Conservation (phyloP, 2,888 invertebrate genomes). For the Protodeltote pygarga region DNA sequence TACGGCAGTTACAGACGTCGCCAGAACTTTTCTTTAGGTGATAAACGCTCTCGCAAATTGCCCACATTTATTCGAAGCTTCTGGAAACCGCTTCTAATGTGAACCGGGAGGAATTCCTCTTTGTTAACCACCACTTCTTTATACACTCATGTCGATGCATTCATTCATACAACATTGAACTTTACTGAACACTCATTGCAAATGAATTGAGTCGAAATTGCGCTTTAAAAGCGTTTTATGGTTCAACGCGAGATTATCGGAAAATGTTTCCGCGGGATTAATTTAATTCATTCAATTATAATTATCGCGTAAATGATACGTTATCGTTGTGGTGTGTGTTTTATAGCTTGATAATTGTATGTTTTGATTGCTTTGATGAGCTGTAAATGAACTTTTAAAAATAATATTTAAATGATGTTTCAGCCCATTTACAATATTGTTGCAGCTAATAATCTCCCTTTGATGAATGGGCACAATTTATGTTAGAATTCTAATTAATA, state of each 20-base stretch:
- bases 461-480: too few species aligned
- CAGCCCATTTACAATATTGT: too few species aligned
- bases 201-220: conserved; percentile 67
- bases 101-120: conserved; percentile 67
- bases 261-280: conserved; percentile 61
- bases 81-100: conserved; percentile 76
- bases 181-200: conserved; percentile 62
- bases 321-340: conserved; percentile 46
- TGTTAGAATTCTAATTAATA: too few species aligned
- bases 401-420: neutral
- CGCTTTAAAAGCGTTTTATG: conserved; percentile 68
- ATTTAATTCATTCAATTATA: conserved; percentile 67
- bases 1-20: conserved; percentile 79
- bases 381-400: neutral
- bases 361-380: conserved; percentile 12
- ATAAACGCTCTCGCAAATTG: conserved; percentile 84
- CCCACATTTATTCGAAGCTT: conserved; percentile 79
- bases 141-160: conserved; percentile 57
- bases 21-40: conserved; percentile 84
- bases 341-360: conserved; percentile 35
- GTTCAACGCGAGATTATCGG: conserved; percentile 66
- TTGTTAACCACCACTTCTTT: conserved; percentile 55
- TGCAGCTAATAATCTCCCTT: too few species aligned
- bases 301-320: conserved; percentile 60
- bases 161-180: conserved; percentile 68